Base-by-base conservation (phyloP, 2,888 invertebrate genomes). In the Colostygia pectinataria region DNA sequence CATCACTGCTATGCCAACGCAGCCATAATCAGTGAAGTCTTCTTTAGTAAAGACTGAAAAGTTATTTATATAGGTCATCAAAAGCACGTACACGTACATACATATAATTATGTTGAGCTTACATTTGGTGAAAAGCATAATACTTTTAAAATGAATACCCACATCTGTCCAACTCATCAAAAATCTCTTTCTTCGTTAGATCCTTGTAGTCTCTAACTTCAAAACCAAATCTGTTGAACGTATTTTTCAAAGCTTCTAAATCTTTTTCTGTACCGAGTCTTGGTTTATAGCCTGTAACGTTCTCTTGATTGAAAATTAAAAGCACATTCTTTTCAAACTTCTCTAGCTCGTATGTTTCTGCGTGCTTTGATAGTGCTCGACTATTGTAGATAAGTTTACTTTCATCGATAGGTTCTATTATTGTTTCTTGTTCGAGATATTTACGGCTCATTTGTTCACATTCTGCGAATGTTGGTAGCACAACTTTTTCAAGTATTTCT, bases 21-120 rank as follows among this genome's bases (percentile, higher is more conserved):
- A 87, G 0, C 86, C 86, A 36, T 83, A 85, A 13, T 83, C 74
- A 0, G 77, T 79, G 42, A 80, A 83, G 44, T 80, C 68, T 10
- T 53, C 48, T 2, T 59, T n/a, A n/a, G n/a, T 53, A 14, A 63
- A 65, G 33, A 75, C 79, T 80, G 69, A 3, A 73, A 63, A n/a
- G n/a, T n/a, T n/a, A n/a, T n/a, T n/a, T n/a, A n/a, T n/a, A n/a
- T n/a, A n/a, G n/a, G n/a, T n/a, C n/a, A n/a, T n/a, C n/a, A n/a
- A n/a, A n/a, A n/a, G n/a, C n/a, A n/a, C n/a, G n/a, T n/a, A n/a
- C n/a, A n/a, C n/a, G n/a, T n/a, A n/a, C n/a, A n/a, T n/a, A n/a
- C n/a, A n/a, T n/a, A n/a, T n/a, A n/a, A n/a, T n/a, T n/a, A n/a
- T n/a, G n/a, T n/a, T n/a, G n/a, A n/a, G n/a, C n/a, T n/a, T n/a